Percentiles rank a stretch among this genome's conserved stretches.
These are phyloP conservation scores for Sepioteuthis lessoniana DNA, from an alignment of 2,888 invertebrate species.

Conservation along the genomic window DNA sequence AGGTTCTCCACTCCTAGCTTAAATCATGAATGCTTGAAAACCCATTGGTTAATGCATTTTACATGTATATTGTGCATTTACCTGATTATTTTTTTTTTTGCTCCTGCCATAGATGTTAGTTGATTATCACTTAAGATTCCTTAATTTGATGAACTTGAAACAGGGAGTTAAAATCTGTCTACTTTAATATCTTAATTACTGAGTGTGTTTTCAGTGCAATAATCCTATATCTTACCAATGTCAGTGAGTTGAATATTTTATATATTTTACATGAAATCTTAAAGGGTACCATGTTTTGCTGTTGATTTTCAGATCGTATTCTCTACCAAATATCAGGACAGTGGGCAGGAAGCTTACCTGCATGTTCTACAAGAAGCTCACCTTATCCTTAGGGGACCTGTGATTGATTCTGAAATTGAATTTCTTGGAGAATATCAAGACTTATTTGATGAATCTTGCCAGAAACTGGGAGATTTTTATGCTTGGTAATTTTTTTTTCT, in stretches of 20 bases:
- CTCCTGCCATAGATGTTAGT: no score
- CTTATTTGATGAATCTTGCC: slow-evolving; percentile 45
- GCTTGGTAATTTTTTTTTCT: not conserved
- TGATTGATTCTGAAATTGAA: slow-evolving; percentile 46
- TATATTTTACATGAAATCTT: not conserved
- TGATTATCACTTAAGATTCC: not conserved
- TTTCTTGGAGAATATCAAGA: slow-evolving; percentile 45
- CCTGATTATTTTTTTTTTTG: no score
- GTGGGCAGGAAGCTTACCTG: slow-evolving; percentile 82
- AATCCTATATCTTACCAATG: not conserved
- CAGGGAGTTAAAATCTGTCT: not conserved
- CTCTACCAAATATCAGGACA: slow-evolving; percentile 72
- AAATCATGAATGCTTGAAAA: no score
- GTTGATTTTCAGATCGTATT: slow-evolving; percentile 59
- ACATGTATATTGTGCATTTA: no score
- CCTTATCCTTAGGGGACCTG: slow-evolving; percentile 77
- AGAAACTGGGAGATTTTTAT: slow-evolving; percentile 44
- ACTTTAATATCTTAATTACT: not conserved
- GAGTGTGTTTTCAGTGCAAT: not conserved
- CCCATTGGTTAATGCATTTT: no score
- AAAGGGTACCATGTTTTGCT: not conserved
- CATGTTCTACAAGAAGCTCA: slow-evolving; percentile 85
- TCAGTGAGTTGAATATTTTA: not conserved
- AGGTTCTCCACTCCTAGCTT: no score
- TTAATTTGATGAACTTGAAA: not conserved